Evolutionary conservation across 2,797 vertebrate genomes (phyloP).

Genomic region (Dendrocincla fuliginosa): DNA sequence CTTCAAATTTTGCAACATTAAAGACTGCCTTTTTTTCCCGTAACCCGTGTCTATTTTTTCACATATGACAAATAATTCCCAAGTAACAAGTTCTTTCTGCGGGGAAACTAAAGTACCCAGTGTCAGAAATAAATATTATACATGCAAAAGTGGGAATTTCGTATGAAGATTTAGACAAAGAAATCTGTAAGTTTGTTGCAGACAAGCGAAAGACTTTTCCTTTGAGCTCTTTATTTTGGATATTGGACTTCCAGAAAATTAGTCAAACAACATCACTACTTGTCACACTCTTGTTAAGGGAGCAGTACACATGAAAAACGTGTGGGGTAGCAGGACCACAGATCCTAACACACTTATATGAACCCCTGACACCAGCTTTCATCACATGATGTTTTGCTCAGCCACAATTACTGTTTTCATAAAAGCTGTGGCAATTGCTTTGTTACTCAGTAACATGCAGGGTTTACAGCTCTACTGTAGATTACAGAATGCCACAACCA

Average conservation of each 20-base stretch:
- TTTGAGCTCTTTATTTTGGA: background rate
- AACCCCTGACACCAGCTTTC: background rate
- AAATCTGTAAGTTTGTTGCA: accelerated
- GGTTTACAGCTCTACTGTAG: background rate
- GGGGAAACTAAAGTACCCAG: background rate
- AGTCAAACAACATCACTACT: background rate
- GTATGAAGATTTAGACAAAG: background rate
- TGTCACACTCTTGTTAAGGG: background rate
- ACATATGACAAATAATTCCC: background rate
- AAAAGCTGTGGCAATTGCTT: background rate
- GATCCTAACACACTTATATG: background rate
- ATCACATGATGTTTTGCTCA: background rate
- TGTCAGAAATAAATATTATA: background rate
- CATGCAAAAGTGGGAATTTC: background rate
- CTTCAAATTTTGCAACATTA: background rate
- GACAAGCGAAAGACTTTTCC: background rate
- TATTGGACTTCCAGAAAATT: background rate
- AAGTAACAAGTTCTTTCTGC: background rate
- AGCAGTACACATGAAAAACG: background rate
- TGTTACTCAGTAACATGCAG: background rate
- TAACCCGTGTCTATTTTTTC: background rate
- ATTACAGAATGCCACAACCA: background rate
- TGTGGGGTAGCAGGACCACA: accelerated
- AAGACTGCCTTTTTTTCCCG: constrained; percentile 5
- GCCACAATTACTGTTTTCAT: background rate